Conservation (phyloP, 2,888 invertebrate genomes). For the Pristionchus entomophagus region DNA sequence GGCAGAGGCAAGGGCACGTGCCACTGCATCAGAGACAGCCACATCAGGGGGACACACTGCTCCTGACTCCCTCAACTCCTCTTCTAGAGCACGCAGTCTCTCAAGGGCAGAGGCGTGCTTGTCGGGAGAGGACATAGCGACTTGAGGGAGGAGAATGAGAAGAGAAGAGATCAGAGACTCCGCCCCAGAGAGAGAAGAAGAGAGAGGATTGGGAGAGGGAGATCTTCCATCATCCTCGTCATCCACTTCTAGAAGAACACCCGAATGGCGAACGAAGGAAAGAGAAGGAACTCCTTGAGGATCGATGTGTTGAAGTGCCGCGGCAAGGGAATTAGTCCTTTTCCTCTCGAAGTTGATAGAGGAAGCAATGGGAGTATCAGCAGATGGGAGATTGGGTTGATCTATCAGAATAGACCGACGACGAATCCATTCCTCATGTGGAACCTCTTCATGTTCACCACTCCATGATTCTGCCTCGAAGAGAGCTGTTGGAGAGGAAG, state of each 20-base stretch:
- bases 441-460: slow-evolving; percentile 63
- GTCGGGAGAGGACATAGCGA: slow-evolving; percentile 61
- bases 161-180: slow-evolving; percentile 58
- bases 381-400: slow-evolving; percentile 42
- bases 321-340: slow-evolving; percentile 63
- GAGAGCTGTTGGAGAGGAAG: neutral
- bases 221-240: slow-evolving; percentile 52
- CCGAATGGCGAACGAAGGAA: slow-evolving; percentile 56
- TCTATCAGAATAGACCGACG: slow-evolving; percentile 52
- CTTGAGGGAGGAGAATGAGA: slow-evolving; percentile 58
- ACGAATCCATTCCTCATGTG: slow-evolving; percentile 47
- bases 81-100: slow-evolving; percentile 69
- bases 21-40: slow-evolving; percentile 70
- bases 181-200: slow-evolving; percentile 39
- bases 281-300: slow-evolving; percentile 62
- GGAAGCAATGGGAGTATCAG: slow-evolving; percentile 64
- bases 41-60: slow-evolving; percentile 71
- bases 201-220: neutral
- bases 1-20: slow-evolving; percentile 66
- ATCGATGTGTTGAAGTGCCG: slow-evolving; percentile 61
- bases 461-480: slow-evolving; percentile 66
- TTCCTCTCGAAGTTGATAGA: slow-evolving; percentile 62
- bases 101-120: slow-evolving; percentile 66
- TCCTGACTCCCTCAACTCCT: slow-evolving; percentile 67
- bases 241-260: slow-evolving; percentile 56